Evolutionary conservation across 2,888 invertebrate genomes (phyloP).

Genomic region (Euzophera pinguis): DNA sequence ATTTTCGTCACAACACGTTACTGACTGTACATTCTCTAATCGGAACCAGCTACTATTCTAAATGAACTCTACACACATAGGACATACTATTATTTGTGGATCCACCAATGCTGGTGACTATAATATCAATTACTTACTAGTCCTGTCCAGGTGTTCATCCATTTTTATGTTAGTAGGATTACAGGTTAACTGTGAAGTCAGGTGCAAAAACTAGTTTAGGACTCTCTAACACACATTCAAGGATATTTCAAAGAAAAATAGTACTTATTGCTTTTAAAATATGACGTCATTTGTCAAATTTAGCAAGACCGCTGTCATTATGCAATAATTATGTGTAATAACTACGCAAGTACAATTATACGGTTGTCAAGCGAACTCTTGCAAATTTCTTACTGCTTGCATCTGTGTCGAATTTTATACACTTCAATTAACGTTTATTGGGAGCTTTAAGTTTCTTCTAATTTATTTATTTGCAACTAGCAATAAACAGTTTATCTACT

Average conservation of each 20-base stretch:
- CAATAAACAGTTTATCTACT: no score
- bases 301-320: not conserved
- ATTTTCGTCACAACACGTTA: no score
- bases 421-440: not conserved
- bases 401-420: not conserved
- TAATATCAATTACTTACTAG: conserved; percentile 9
- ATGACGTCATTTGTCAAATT: not conserved
- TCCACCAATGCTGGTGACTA: not conserved
- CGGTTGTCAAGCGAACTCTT: not conserved
- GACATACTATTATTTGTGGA: not conserved
- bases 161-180: conserved; percentile 72
- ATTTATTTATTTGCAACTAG: no score
- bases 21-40: not conserved
- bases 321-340: conserved; percentile 2
- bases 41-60: not conserved
- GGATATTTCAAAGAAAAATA: not conserved
- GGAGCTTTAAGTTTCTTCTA: no score
- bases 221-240: not conserved
- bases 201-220: conserved; percentile 31
- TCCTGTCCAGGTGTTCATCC: conserved; percentile 39
- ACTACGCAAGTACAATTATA: not conserved
- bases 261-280: not conserved
- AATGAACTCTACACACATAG: not conserved
- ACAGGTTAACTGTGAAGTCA: conserved; percentile 57
- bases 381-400: not conserved